Percentiles rank a stretch among this genome's conserved stretches.
These are phyloP conservation scores for Cryptus armator DNA, from an alignment of 2,888 invertebrate species.

Conservation along the genomic window DNA sequence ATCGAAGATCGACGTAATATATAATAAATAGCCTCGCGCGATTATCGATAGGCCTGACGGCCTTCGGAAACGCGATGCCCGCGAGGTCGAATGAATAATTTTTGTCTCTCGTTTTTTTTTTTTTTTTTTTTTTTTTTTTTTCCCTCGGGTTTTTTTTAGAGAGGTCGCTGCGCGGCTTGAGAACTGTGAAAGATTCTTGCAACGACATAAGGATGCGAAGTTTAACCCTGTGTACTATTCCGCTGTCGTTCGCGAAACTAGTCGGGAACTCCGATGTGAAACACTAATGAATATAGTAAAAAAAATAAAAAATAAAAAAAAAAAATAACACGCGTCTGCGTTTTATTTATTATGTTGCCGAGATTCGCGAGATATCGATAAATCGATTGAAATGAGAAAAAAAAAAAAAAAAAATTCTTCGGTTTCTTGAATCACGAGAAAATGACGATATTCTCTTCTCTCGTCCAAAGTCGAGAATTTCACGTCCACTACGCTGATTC, in stretches of 20 bases:
- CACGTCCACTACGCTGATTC: neutral
- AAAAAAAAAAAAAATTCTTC: neutral
- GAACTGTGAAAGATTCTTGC: constrained; percentile 46
- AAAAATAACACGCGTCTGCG: neutral
- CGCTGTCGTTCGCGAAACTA: constrained; percentile 17
- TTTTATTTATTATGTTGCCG: neutral
- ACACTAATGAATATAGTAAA: neutral
- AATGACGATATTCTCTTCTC: constrained; percentile 33
- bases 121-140: constrained; percentile 44
- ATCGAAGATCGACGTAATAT: constrained; percentile 69
- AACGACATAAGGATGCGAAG: constrained; percentile 8
- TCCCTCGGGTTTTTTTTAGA: constrained; percentile 56
- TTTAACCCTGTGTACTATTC: constrained; percentile 49
- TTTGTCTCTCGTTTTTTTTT: constrained; percentile 60
- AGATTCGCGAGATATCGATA: neutral
- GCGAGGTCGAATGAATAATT: constrained; percentile 79
- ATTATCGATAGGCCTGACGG: constrained; percentile 73
- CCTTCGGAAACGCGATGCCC: constrained; percentile 78
- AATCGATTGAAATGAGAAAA: neutral
- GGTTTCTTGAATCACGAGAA: constrained; percentile 13
- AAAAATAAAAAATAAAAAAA: neutral
- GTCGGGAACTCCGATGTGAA: neutral
- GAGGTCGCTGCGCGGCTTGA: constrained; percentile 53
- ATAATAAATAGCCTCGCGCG: constrained; percentile 71
- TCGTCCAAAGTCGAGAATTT: neutral